phyloP scores from a whole-genome alignment of 2,113 vertebrate species.

The Sterrhoptilus dennistouni region DNA sequence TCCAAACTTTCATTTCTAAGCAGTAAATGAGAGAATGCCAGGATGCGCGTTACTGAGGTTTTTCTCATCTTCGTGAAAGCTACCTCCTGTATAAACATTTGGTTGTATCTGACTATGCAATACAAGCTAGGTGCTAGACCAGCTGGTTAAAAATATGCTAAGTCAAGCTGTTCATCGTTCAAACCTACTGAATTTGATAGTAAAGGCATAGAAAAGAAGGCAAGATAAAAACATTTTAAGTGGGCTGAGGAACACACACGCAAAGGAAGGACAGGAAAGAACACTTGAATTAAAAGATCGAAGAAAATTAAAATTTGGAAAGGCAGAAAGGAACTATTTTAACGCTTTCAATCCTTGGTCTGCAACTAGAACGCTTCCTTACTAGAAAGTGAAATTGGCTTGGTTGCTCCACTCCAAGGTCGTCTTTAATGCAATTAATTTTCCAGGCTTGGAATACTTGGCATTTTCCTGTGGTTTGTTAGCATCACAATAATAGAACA shows the following conservation, averaged over 20 bases:
- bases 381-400: constrained; percentile 28
- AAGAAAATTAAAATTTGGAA: constrained; percentile 38
- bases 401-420: neutral
- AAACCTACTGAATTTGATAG: constrained; percentile 79
- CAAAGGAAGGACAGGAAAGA: constrained; percentile 54
- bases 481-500: neutral
- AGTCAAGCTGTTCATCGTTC: constrained; percentile 82
- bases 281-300: constrained; percentile 26
- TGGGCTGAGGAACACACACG: constrained; percentile 53
- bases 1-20: constrained; percentile 73
- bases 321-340: constrained; percentile 17
- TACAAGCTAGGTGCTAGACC: constrained; percentile 84
- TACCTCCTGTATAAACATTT: constrained; percentile 86
- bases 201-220: constrained; percentile 77
- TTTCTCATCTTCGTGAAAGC: constrained; percentile 74
- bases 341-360: neutral
- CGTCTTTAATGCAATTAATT: constrained; percentile 54
- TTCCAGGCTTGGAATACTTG: constrained; percentile 18
- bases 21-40: constrained; percentile 65
- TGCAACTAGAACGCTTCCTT: neutral
- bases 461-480: neutral
- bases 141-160: constrained; percentile 87
- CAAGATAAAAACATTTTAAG: constrained; percentile 77
- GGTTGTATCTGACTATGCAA: constrained; percentile 82
- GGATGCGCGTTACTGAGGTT: constrained; percentile 68